A percentile compares a stretch with the other conserved stretches of the same genome.
Conservation (phyloP, 2,113 vertebrate species). For the Amblyopsis rosae region DNA sequence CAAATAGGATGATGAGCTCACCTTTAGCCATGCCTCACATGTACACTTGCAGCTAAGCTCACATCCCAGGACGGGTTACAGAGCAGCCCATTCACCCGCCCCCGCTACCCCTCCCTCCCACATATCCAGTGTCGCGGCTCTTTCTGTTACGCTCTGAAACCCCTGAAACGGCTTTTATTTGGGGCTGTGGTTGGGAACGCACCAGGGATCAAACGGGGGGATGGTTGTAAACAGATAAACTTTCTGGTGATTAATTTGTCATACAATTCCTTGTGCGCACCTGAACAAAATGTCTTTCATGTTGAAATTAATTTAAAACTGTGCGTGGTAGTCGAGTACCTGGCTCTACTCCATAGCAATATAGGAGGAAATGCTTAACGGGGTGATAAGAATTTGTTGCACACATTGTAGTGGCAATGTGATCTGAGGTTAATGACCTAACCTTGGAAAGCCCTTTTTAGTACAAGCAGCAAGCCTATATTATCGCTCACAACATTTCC, state of each 20-base stretch:
- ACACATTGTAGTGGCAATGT: not conserved
- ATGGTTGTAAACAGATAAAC: not conserved
- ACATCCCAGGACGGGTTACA: constrained; percentile 72
- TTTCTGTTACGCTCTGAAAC: constrained; percentile 27
- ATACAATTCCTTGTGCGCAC: not conserved
- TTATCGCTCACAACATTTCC: not conserved
- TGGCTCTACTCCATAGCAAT: too few species aligned
- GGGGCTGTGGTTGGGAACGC: constrained; percentile 1
- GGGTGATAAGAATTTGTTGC: not conserved
- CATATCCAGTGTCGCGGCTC: constrained; percentile 61
- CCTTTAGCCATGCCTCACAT: constrained; percentile 24
- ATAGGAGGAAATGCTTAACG: too few species aligned
- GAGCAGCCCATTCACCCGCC: constrained; percentile 66
- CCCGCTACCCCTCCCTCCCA: constrained; percentile 21
- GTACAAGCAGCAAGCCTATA: not conserved
- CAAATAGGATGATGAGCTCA: too few species aligned
- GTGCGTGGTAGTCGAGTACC: too few species aligned
- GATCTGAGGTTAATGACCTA: too few species aligned
- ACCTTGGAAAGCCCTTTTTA: too few species aligned
- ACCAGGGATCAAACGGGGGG: not conserved
- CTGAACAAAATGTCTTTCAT: not conserved
- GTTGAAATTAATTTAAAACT: not conserved
- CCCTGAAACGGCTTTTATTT: constrained; percentile 23
- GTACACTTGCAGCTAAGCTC: constrained; percentile 60
- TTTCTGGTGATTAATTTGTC: not conserved